Evolutionary conservation across 2,888 invertebrate genomes (phyloP).

Genomic region (Sarcophaga caerulescens): DNA sequence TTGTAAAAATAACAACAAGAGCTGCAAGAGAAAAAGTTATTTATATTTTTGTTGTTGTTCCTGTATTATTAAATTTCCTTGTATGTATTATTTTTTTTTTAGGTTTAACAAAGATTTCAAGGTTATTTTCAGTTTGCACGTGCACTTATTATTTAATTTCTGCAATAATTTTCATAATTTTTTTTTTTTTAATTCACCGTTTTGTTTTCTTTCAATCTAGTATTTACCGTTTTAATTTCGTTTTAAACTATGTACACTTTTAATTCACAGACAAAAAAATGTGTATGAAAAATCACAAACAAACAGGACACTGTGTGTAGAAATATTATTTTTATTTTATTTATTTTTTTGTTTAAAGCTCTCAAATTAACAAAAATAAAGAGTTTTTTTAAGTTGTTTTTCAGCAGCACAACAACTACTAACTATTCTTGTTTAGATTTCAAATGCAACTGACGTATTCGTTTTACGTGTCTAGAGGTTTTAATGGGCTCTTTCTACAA

Average conservation of each 20-base stretch:
- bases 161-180: slow-evolving; percentile 2
- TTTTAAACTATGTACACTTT: background rate
- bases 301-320: background rate
- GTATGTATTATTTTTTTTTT: slow-evolving; percentile 14
- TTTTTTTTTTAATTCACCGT: background rate
- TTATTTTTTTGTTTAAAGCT: slow-evolving; percentile 16
- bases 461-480: slow-evolving; percentile 55
- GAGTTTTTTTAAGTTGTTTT: slow-evolving; percentile 11
- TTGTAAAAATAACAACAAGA: slow-evolving; percentile 20
- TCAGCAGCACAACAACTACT: slow-evolving; percentile 54
- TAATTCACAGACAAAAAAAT: too few relatives aligned
- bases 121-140: slow-evolving; percentile 65
- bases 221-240: slow-evolving; percentile 13
- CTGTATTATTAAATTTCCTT: slow-evolving; percentile 48
- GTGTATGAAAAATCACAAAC: background rate
- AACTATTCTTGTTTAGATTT: slow-evolving; percentile 62
- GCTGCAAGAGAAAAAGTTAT: slow-evolving; percentile 8
- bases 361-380: slow-evolving; percentile 17
- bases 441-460: slow-evolving; percentile 69
- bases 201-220: background rate
- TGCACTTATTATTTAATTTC: slow-evolving; percentile 41
- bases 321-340: slow-evolving; percentile 15
- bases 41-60: slow-evolving; percentile 21
- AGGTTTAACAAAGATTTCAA: slow-evolving; percentile 51
- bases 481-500: slow-evolving; percentile 52